Evolutionary conservation across 1,140 invertebrate species (phyloP), one percentile per base, ranked within the genome.

Genomic region (Schlechtendalia chinensis): DNA sequence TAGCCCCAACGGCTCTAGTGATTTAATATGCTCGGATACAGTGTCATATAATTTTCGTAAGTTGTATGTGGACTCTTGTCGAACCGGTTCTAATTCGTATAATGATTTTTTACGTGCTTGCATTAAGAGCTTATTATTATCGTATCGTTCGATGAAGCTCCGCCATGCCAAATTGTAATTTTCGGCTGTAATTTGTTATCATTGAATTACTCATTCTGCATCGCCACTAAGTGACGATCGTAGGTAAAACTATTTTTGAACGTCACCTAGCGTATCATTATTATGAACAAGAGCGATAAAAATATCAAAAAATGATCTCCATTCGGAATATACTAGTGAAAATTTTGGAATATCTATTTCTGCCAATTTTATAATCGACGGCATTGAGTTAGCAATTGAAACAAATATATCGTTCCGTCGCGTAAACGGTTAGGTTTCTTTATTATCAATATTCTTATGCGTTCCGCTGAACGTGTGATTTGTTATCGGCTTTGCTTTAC

Each of bases 101-200:
- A 50, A n/a, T 2, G 45, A 17, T 47, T 69, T 50, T 4, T 39
- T 50, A 11, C 50, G 65, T 22, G 6, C 17, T 12, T 45, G 65
- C 4, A 69, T n/a, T 14, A 50, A 69, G 24, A 50, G 8, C 24
- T n/a, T 19, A 22, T 69, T 47, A 69, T 69, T 69, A 12, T 69
- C 24, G 19, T 45, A 69, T 12, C 65, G 32, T 22, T 69, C 65
- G 11, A 45, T 50, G 47, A 69, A 50, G 50, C 39, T 50, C 8
- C 22, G 22, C 65, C 65, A 69, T 5, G 65, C 65, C 14, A n/a
- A 22, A n/a, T 50, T 5, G n/a, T 69, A 69, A 69, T 69, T 69
- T 22, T 69, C n/a, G 12, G 65, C 16, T 12, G 65, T 45, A 5
- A n/a, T 50, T 47, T 45, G 27, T 11, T 22, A 12, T 11, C 39